Evolutionary conservation across 2,888 invertebrate species (phyloP), one percentile per base, ranked within the genome.

Genomic region (Nowickia ferox): DNA sequence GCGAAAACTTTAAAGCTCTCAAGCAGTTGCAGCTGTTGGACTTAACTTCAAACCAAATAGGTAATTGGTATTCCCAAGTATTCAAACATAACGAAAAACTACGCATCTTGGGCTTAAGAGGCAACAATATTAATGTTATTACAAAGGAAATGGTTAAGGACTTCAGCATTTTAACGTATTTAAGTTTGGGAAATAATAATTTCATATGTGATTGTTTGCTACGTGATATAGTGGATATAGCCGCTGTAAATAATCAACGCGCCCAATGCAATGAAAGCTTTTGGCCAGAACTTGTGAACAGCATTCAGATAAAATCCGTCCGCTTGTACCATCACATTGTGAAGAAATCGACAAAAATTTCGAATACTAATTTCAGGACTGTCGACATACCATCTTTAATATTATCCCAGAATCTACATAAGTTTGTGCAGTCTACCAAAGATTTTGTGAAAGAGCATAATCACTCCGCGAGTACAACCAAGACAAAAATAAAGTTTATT

Each of bases 171-270:
- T 82, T 95, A 1, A 89, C 92, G 0, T 94, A 93, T 77, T 84
- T 96, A 0, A 89, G 90, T 44, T 71, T 96, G 0, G 93, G 94
- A 0, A 93, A 93, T 0, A 96, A 96, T 88, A 93, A 93, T 9
- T 93, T 95, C 22, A 92, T 95, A 0, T 96, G 96, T 88, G 94
- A 94, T 72, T 95, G 95, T 83, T 90, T 93, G 4, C 89, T 94
- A 0, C 93, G 94, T 77, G 93, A 94, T n/a, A 91, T 95, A 10
- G 93, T 94, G 48, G 93, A 94, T 51, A 88, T 91, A 22, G 91
- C 92, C 0, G 87, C 90, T 9, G 87, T 84, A 1, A 93, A 93
- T 84, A 91, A 91, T 53, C 88, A 89, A 38, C 81, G 89, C 4
- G 88, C 88, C 0, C 88, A 89, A 2, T 92, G 92, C 69, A n/a